Percentiles rank a stretch among this genome's conserved stretches.
phyloP scores from a whole-genome alignment of 2,888 invertebrate species.

The Empis stercorea region DNA sequence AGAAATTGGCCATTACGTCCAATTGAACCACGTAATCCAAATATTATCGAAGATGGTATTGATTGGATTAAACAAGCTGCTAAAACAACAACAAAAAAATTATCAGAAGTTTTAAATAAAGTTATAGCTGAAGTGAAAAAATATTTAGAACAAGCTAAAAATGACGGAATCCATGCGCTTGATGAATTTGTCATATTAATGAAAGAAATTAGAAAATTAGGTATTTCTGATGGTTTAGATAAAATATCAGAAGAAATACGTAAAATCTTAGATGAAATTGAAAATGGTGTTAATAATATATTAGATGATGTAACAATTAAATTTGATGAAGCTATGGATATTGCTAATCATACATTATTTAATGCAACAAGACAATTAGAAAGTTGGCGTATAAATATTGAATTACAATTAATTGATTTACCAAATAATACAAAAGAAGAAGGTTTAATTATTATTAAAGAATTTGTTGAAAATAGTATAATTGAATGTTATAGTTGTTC shows the following conservation, averaged over 20 bases:
- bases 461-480: not conserved
- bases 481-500: not conserved
- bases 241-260: not conserved
- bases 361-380: conserved; percentile 1
- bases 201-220: not conserved
- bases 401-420: not conserved
- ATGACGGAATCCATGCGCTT: conserved; percentile 8
- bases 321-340: conserved; percentile 1
- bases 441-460: not conserved
- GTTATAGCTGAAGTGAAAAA: not conserved
- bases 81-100: not conserved
- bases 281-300: not conserved
- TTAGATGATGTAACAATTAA: not conserved
- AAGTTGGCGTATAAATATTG: not conserved
- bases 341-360: conserved; percentile 1
- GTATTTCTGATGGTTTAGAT: not conserved
- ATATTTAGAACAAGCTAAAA: not conserved
- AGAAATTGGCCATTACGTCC: no score
- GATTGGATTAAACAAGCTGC: not conserved
- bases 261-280: not conserved
- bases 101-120: not conserved
- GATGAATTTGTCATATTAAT: not conserved
- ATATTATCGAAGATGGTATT: not conserved
- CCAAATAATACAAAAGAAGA: not conserved
- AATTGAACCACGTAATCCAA: no score